phyloP scores from a whole-genome alignment of 1,140 invertebrate species.

The Heliothis virescens region DNA sequence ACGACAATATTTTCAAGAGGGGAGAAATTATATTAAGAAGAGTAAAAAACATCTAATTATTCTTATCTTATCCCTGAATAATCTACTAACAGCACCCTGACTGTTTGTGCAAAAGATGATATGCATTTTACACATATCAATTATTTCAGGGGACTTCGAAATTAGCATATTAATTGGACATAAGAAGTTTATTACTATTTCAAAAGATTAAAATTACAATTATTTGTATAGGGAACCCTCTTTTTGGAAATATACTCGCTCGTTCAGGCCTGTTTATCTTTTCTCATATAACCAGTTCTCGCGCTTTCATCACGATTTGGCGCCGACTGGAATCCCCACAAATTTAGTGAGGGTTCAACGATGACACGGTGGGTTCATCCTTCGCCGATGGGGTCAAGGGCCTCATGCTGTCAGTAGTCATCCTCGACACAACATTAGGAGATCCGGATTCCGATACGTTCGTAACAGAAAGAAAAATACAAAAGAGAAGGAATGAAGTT shows the following conservation, averaged over 20 bases:
- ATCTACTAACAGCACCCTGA: no score
- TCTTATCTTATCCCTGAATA: no score
- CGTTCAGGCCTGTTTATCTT: background rate
- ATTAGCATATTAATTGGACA: no score
- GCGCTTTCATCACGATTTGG: background rate
- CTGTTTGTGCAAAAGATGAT: no score
- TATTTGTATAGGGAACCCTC: background rate
- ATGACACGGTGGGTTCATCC: background rate
- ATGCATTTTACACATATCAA: no score
- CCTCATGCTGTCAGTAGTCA: slow-evolving; percentile 16
- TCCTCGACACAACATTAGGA: slow-evolving; percentile 5
- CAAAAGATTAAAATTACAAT: no score
- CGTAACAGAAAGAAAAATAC: background rate
- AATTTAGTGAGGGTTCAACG: background rate
- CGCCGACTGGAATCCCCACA: background rate
- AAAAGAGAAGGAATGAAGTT: background rate
- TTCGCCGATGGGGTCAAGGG: background rate
- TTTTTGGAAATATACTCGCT: background rate
- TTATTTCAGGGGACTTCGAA: no score
- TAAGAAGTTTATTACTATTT: no score
- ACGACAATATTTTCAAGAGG: no score
- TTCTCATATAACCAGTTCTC: background rate
- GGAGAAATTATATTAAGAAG: no score
- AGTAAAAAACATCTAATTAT: no score
- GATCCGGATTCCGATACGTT: background rate